These are phyloP conservation scores for Bicyclus anynana DNA, from an alignment of 1,140 invertebrate species.

Conservation along the genomic window DNA sequence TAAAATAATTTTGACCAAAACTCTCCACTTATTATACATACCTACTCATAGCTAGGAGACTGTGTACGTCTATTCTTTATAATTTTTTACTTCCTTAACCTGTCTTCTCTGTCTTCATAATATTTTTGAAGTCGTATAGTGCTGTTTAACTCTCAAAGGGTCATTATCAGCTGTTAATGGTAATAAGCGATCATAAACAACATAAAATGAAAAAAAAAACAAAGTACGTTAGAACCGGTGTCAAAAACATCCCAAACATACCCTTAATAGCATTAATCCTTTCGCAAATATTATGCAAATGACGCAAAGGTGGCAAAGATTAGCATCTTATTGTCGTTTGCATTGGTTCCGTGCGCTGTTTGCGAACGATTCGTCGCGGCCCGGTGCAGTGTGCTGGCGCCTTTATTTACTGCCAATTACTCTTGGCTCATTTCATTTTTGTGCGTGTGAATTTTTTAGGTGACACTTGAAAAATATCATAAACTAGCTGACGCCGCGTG, in stretches of 20 bases:
- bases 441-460: constrained; percentile 11
- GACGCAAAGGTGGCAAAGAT: constrained; percentile 65
- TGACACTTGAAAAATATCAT: background rate
- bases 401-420: constrained; percentile 29
- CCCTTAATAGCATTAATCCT: constrained; percentile 12
- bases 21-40: too few relatives aligned
- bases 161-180: too few relatives aligned
- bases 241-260: background rate
- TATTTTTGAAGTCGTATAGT: too few relatives aligned
- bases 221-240: background rate
- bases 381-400: constrained; percentile 60
- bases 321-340: constrained; percentile 47
- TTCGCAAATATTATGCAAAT: constrained; percentile 63
- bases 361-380: constrained; percentile 61
- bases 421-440: background rate
- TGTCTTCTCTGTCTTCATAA: too few relatives aligned
- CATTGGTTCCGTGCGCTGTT: constrained; percentile 37
- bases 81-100: too few relatives aligned
- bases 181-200: too few relatives aligned
- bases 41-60: too few relatives aligned
- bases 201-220: too few relatives aligned
- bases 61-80: too few relatives aligned
- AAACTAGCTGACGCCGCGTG: too few relatives aligned
- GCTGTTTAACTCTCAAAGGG: too few relatives aligned
- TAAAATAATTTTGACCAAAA: too few relatives aligned